phyloP scores from a whole-genome alignment of 1,140 invertebrate genomes.

The Trichonephila clavata region DNA sequence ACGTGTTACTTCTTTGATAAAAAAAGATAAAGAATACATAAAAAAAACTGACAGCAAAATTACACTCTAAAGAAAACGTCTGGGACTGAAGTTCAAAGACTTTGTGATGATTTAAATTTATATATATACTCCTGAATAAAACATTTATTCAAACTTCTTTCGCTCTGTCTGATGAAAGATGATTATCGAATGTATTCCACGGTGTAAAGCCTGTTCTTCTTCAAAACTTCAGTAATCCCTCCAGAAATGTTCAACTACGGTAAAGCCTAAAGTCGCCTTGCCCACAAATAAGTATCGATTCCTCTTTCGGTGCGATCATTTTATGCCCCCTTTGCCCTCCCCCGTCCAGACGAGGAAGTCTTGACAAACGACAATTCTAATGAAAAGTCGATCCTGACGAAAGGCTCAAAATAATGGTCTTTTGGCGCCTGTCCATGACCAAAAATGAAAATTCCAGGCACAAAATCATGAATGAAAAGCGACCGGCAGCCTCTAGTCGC shows the following conservation, averaged over 20 bases:
- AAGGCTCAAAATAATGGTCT: slow-evolving; percentile 48
- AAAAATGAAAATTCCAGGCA: slow-evolving; percentile 47
- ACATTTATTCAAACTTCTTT: background rate
- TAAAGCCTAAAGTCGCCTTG: background rate
- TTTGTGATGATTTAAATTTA: background rate
- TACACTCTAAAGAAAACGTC: background rate
- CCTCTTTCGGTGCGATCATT: background rate
- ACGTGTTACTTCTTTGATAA: background rate
- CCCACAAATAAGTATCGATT: slow-evolving; percentile 26
- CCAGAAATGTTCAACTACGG: background rate
- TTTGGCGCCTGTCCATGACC: slow-evolving; percentile 46
- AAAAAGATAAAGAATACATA: background rate
- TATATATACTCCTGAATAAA: slow-evolving; percentile 30
- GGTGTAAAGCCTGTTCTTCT: background rate
- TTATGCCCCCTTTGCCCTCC: background rate
- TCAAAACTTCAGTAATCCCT: slow-evolving; percentile 4
- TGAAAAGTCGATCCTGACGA: slow-evolving; percentile 53
- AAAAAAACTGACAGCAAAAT: background rate
- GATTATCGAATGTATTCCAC: background rate
- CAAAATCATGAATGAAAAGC: slow-evolving; percentile 49
- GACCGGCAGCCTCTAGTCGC: background rate
- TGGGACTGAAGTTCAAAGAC: background rate
- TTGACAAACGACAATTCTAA: slow-evolving; percentile 56
- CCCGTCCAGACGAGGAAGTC: background rate
- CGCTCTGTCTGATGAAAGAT: background rate